Base-by-base conservation (phyloP, 2,797 vertebrate genomes). In the Tamandua tetradactyla region DNA sequence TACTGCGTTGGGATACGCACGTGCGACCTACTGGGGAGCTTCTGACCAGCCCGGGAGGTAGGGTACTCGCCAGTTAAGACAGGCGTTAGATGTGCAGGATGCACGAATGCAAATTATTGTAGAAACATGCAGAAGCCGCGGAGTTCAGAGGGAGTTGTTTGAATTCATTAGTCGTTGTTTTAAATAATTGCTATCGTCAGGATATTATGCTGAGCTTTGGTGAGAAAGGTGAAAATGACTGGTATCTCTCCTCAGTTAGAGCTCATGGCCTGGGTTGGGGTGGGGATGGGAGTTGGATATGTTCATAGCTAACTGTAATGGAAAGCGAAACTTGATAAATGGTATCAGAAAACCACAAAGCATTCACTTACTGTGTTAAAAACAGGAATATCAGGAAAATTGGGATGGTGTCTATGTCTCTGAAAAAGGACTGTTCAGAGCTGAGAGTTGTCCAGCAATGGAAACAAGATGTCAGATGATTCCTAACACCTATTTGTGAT, bases 321-420 rank as follows among this genome's bases (percentile, higher is more conserved):
- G 62, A 85, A 94, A 30, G 72, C 20, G 55, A 71, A 89, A 52
- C 81, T 91, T 87, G 37, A 7, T 89, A 68, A 85, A 8, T 82
- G 55, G 27, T 35, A 84, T 7, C 30, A 62, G 47, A 87, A 95
- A 88, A 55, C 59, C 66, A 69, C 35, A 94, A 27, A 94, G 61
- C 18, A 55, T 59, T 78, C 40, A 42, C 15, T 96, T 80, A 71
- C 64, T 83, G 14, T 81, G 57, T 68, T 35, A 68, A n/a, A 37
- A 68, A 68, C 32, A 68, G 68, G 30, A 35, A 35, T 68, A n/a
- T 68, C 66, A 68, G n/a, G n/a, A n/a, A n/a, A 68, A 32, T 68
- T 55, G 55, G 55, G 20, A 55, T 55, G 55, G 18, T 55, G 8
- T 55, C 55, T 55, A 7, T 55, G 55, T 55, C 4, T 55, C 55